Evolutionary conservation across 2,113 vertebrate species (phyloP), one percentile per base, ranked within the genome.

Genomic region (Lichenostomus cassidix): DNA sequence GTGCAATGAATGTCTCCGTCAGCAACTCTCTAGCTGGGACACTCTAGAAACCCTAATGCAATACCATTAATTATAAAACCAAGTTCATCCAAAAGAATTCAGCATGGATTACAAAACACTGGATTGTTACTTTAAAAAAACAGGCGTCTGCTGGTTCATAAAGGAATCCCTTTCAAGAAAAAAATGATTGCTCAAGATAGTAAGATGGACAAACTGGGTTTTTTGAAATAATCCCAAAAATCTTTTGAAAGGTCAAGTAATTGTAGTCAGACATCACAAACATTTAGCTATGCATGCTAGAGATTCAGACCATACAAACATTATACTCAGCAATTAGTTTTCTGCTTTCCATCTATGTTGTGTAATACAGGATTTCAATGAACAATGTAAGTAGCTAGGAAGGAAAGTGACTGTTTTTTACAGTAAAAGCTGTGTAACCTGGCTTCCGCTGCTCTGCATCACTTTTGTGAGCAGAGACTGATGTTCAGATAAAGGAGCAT

Each of bases 81-180:
- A 46, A 92, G 80, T 87, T 94, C 31, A 94, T 92, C 90, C 85
- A 94, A 81, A 94, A 88, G 92, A 95, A 96, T 96, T 94, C 85
- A 92, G 90, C 53, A 74, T 17, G 83, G 41, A 71, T 96, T 95
- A 96, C 92, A 96, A 97, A 96, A 97, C 0, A 6, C 56, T 90
- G 59, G 83, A 86, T 93, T 92, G 86, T 92, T 92, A 67, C 77
- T 96, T 93, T 89, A 74, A 92, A 95, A 94, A 95, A 95, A 1
- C 90, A 93, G 93, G 93, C 92, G n/a, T 87, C 91, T 59, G 52
- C 94, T 96, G 93, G 90, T 93, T 94, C 92, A 89, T 96, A 83
- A 95, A 97, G 93, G 85, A 96, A 97, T 96, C 71, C 68, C 74
- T 95, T 95, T 96, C 85, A 94, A 83, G 82, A 86, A 94, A 94